Evolutionary conservation across 2,888 invertebrate species (phyloP), one percentile per base, ranked within the genome.

Genomic region (Rotaria sp.): DNA sequence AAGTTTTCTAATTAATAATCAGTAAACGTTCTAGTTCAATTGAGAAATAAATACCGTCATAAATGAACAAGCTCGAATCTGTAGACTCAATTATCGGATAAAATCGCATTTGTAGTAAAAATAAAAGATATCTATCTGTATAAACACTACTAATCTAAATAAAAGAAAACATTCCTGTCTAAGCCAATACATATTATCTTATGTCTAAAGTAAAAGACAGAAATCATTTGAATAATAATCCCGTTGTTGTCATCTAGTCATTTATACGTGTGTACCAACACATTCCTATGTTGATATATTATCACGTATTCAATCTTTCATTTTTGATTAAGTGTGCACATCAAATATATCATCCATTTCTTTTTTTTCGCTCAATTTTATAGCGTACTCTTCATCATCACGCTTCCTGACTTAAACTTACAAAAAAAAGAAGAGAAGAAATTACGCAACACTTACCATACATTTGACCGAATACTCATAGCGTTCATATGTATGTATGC

Each of bases 251-350:
- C 67, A 30, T 15, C 67, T 18, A 57, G 11, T 57, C 57, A n/a
- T 5, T n/a, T 11, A n/a, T 57, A 67, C 24, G 18, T 8, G n/a
- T 57, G n/a, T 57, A 57, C n/a, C 7, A 57, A n/a, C 30, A 35
- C 35, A 67, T 15, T 30, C 30, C 30, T 67, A 11, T 5, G 1
- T 67, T 67, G 10, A 67, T 67, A 18, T 67, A n/a, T 67, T 67
- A 67, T 67, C 67, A 67, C 67, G 67, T 67, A 67, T 67, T 67
- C 67, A 67, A 67, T 67, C 67, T 67, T 67, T 67, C 67, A 35
- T 67, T 67, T 67, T 30, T n/a, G 30, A 67, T 67, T n/a, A 67
- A 67, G 35, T 67, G 67, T 15, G n/a, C n/a, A 67, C 30, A 30
- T 67, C 13, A 67, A 0, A 67, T 67, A 67, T 67, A 67, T 67